Percentiles rank a stretch among this genome's conserved stretches.
Evolutionary conservation across 2,113 vertebrate species (phyloP).

Genomic region (Apeltes quadracus): DNA sequence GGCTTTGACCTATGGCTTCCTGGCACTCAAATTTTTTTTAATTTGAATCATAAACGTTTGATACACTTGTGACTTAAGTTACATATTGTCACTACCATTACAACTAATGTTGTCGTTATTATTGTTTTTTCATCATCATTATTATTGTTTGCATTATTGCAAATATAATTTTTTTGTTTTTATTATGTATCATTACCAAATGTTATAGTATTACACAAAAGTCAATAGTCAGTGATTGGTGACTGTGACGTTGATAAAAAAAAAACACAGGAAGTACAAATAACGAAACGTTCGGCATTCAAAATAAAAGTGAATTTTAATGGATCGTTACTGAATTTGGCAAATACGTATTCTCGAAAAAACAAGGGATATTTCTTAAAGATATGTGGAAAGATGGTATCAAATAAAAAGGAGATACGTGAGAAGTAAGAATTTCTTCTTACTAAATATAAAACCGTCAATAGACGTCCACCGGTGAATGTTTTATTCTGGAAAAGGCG

Average conservation of each 20-base stretch:
- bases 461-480: too few relatives aligned
- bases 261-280: constrained; percentile 29
- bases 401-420: too few relatives aligned
- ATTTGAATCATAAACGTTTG: background rate
- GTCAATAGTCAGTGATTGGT: constrained; percentile 19
- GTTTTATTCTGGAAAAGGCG: constrained; percentile 40
- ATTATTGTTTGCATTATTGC: background rate
- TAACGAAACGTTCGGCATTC: background rate
- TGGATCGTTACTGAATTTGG: rapidly evolving
- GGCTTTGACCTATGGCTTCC: background rate
- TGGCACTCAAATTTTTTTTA: background rate
- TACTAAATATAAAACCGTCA: background rate
- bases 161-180: too few relatives aligned
- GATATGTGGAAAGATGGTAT: rapidly evolving
- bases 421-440: too few relatives aligned
- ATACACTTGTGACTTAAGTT: too few relatives aligned
- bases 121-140: background rate
- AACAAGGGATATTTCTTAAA: background rate
- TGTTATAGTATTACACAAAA: background rate
- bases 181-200: background rate
- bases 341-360: background rate
- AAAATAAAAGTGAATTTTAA: constrained; percentile 34
- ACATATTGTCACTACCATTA: background rate
- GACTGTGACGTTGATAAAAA: background rate
- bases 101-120: background rate